Evolutionary conservation across 2,888 invertebrate species (phyloP).

Genomic region (Tetragnatha montana): DNA sequence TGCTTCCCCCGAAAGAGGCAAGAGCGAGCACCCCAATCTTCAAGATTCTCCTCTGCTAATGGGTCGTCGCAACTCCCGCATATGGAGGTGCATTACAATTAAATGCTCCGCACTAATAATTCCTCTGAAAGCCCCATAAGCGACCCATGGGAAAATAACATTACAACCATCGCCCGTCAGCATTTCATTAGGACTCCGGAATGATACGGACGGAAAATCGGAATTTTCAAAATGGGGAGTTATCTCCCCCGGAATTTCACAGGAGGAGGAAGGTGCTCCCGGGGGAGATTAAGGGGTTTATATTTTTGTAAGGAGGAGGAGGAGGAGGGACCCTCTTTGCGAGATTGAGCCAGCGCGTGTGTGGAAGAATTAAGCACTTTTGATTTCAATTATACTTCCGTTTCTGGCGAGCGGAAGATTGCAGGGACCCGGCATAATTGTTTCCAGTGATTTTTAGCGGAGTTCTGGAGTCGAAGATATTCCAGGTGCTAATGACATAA

Average conservation of each 20-base stretch:
- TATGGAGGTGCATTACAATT: conserved; percentile 56
- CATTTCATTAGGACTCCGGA: conserved; percentile 53
- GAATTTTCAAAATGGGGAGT: conserved; percentile 24
- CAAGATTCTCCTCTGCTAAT: conserved; percentile 31
- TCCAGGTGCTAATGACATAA: background rate
- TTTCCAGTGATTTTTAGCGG: conserved; percentile 33
- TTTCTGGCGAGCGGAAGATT: conserved; percentile 13
- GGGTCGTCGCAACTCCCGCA: conserved; percentile 21
- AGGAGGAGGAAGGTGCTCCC: background rate
- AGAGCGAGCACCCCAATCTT: background rate
- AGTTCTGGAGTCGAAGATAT: background rate
- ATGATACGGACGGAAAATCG: conserved; percentile 52
- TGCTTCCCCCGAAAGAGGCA: background rate
- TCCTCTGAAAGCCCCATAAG: conserved; percentile 39
- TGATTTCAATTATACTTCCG: conserved; percentile 42
- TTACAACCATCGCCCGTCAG: conserved; percentile 46
- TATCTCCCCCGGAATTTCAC: background rate
- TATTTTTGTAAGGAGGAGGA: conserved; percentile 17
- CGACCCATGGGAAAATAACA: conserved; percentile 59
- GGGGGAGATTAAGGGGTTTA: conserved; percentile 3
- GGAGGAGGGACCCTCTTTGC: background rate
- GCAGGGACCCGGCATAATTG: conserved; percentile 14
- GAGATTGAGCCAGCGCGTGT: conserved; percentile 10
- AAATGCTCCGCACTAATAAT: conserved; percentile 43
- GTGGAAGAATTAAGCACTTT: conserved; percentile 34